Percentiles rank a stretch among this genome's conserved stretches.
phyloP scores from a whole-genome alignment of 2,797 vertebrate species.

The Gymnoscopelus braueri region DNA sequence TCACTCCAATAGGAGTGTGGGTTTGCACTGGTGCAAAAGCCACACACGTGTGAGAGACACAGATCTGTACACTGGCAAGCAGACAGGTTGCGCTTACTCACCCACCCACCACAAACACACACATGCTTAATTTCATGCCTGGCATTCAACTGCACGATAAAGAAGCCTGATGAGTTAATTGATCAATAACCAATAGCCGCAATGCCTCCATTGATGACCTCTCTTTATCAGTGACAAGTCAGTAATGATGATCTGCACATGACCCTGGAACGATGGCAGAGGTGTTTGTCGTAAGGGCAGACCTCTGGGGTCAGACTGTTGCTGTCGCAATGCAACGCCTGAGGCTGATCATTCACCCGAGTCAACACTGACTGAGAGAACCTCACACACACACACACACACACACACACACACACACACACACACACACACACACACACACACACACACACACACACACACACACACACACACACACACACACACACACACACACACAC shows the following conservation, averaged over 20 bases:
- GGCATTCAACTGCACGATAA: not conserved
- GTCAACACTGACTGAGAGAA: conserved; percentile 57
- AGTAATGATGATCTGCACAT: conserved; percentile 44
- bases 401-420: not conserved
- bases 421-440: not conserved
- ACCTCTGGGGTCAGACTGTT: conserved; percentile 9
- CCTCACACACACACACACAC: not conserved
- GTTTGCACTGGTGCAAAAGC: too few relatives aligned
- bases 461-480: not conserved
- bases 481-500: not conserved
- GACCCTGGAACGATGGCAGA: conserved; percentile 3
- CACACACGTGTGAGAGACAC: not conserved
- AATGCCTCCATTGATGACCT: conserved; percentile 14
- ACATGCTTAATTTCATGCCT: not conserved
- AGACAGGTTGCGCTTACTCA: not conserved
- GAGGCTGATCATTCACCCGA: conserved; percentile 73
- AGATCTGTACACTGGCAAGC: not conserved
- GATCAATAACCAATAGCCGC: conserved; percentile 53
- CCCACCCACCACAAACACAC: not conserved
- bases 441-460: conserved; percentile 4
- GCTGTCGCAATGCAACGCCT: conserved; percentile 39
- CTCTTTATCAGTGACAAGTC: conserved; percentile 10
- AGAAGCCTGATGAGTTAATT: conserved; percentile 20
- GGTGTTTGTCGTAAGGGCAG: conserved; percentile 40
- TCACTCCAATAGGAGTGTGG: too few relatives aligned